Base-by-base conservation (phyloP, 1,140 invertebrate genomes). In the Chymomyza costata region DNA sequence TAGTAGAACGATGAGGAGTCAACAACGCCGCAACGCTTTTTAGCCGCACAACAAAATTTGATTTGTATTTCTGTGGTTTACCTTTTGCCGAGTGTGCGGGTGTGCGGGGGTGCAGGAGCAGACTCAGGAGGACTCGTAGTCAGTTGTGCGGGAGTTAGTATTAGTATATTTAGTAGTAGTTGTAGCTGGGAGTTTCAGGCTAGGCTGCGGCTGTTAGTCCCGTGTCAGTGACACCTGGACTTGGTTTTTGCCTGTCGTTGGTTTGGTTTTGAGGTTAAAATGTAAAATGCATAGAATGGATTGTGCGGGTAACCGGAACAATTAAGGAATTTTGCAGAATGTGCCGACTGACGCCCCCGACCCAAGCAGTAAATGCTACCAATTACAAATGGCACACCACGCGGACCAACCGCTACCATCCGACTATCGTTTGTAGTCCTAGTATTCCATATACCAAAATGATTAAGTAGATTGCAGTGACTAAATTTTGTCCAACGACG, bases 251-350 rank as follows among this genome's bases (percentile, higher is more conserved):
- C 50, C 66, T 63, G 70, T 68, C 54, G 66, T 71, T 66, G 73
- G 31, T 11, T 11, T 34, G 31, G 69, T 73, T 64, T 62, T 80
- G 74, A 80, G 74, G 74, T 80, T 80, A 56, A 69, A 80, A 81
- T 80, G 74, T 81, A 81, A 80, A 80, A 80, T 81, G 76, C 74
- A 81, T 65, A 81, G 74, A 80, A 80, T 80, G 74, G 74, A 80
- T 80, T 80, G 74, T 80, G 74, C 74, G 74, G 74, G 67, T 80
- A 80, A 81, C 74, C 74, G 74, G 68, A 80, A 80, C 74, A 80
- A 80, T 80, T 80, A 80, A 80, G 74, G 74, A 80, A 80, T 80
- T 80, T 68, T 37, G 47, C 68, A 38, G 15, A 34, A 34, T 34
- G 32, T 34, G 32, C 3, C 32, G 13, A 34, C 21, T 8, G 21